phyloP scores from a whole-genome alignment of 2,113 vertebrate species.

The Laticauda laticaudata region DNA sequence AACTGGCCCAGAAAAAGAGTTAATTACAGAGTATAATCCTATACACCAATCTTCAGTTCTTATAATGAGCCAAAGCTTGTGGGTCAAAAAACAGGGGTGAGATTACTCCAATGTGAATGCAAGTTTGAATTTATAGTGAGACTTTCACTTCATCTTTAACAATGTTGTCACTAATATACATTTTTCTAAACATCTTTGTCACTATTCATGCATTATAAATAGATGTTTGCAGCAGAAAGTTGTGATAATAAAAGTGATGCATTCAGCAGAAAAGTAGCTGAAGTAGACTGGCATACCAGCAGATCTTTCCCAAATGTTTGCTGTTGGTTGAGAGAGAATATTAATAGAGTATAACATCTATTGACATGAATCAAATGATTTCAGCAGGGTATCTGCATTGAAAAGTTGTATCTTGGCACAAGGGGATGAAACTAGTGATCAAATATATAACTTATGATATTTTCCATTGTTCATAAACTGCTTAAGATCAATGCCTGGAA shows the following conservation, averaged over 20 bases:
- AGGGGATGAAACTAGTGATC: constrained; percentile 24
- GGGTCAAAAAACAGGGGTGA: background rate
- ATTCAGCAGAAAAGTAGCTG: background rate
- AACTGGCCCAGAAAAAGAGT: background rate
- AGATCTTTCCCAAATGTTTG: background rate
- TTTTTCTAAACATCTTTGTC: background rate
- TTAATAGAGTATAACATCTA: background rate
- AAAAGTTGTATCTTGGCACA: background rate
- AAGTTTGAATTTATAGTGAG: background rate
- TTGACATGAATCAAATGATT: background rate
- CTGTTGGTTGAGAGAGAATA: background rate
- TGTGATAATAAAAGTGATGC: background rate
- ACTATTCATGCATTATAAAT: background rate
- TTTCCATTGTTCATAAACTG: constrained; percentile 39
- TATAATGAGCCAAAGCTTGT: background rate
- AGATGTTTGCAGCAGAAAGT: background rate
- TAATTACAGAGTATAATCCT: background rate
- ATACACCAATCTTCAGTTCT: background rate
- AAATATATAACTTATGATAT: constrained; percentile 5
- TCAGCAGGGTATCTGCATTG: background rate
- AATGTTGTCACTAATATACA: background rate
- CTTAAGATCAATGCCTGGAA: background rate
- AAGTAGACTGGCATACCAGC: background rate
- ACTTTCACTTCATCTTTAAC: background rate
- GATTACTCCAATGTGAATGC: background rate